A percentile compares a stretch with the other conserved stretches of the same genome.
Evolutionary conservation across 1,140 invertebrate genomes (phyloP).

Genomic region (Zaprionus lachaisei): DNA sequence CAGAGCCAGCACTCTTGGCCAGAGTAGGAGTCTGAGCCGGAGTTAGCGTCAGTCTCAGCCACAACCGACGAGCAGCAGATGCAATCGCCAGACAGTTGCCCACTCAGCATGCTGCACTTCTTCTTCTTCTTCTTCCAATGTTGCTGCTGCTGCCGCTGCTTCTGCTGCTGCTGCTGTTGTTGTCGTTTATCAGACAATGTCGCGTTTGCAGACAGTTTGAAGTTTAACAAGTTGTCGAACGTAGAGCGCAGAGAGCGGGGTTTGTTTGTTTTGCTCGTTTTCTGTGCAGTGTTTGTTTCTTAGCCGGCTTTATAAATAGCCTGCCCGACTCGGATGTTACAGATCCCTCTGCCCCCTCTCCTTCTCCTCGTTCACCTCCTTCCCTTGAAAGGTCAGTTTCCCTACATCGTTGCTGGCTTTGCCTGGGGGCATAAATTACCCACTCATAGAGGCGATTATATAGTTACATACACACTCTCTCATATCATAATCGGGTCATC

Average conservation of each 20-base stretch:
- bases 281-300: conserved; percentile 19
- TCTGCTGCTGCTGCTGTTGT: conserved; percentile 38
- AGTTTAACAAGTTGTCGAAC: conserved; percentile 76
- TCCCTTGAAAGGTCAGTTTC: not conserved
- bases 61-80: conserved; percentile 46
- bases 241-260: conserved; percentile 34
- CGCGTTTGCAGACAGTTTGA: conserved; percentile 76
- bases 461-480: conserved; percentile 18
- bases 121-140: conserved; percentile 11
- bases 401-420: not conserved
- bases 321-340: conserved; percentile 32
- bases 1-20: conserved; percentile 11
- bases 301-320: conserved; percentile 62
- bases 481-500: conserved; percentile 65
- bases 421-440: conserved; percentile 2
- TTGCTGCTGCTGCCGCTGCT: conserved; percentile 23
- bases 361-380: not conserved
- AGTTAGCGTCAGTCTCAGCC: conserved; percentile 20
- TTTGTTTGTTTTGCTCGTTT: conserved; percentile 55
- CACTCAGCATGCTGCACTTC: conserved; percentile 57
- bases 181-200: conserved; percentile 69
- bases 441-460: conserved; percentile 29
- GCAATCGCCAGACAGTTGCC: conserved; percentile 67
- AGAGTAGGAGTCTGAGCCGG: conserved; percentile 15
- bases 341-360: conserved; percentile 7